Evolutionary conservation across 2,888 invertebrate species (phyloP), one percentile per base, ranked within the genome.

Genomic region (Agonopterix alstromeriana): DNA sequence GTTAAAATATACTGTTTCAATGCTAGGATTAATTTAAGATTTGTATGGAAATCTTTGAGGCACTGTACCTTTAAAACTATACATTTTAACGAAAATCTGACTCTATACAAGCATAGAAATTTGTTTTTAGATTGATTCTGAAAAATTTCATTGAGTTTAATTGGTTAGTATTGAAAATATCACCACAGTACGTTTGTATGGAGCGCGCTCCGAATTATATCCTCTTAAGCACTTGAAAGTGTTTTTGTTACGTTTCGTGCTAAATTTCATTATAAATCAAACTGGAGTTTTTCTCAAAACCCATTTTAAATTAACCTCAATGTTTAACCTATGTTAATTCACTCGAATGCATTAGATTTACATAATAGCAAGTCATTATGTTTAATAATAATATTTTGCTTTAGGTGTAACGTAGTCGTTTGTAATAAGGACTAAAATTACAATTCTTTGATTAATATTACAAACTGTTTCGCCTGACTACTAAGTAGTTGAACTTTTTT

Each of bases 361-460:
- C 47, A 50, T 50, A 50, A 43, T 47, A 42, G 11, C 45, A 2
- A 40, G 47, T 43, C 48, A 50, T 47, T 50, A 50, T 38, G 10
- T 9, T 38, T 38, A 38, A 38, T 38, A 38, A 38, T 38, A 27
- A n/a, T n/a, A 38, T 38, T 27, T 27, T n/a, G 38, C 38, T n/a
- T 38, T n/a, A 38, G 38, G n/a, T 43, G 42, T 12, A 45, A 35
- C 12, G 42, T 14, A 42, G 9, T 11, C 27, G 27, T 27, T 27
- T 27, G 27, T 27, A 27, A 12, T 42, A 8, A 11, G 11, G n/a
- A 12, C 7, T 41, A 11, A 11, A 41, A 41, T 41, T 12, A 41
- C 10, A 10, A 17, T 12, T 42, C 42, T 10, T n/a, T 10, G n/a
- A 11, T 42, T 42, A 2, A 10, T 8, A 10, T 27, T 27, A 27